phyloP scores from a whole-genome alignment of 2,888 invertebrate genomes.

The Drosophila seclusa region DNA sequence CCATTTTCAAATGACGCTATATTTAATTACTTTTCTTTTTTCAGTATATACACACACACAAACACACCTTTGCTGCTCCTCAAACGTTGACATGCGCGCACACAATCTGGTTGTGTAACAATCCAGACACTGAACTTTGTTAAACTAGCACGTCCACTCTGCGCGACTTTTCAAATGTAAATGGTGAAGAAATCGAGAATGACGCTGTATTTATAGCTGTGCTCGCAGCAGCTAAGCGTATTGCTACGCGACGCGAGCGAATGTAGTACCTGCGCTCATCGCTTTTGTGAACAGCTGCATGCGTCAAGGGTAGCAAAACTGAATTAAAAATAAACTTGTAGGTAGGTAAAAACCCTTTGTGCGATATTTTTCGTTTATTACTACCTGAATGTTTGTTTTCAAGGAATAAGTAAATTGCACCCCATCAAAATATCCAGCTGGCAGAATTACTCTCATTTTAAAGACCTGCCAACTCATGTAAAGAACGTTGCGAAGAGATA shows the following conservation, averaged over 20 bases:
- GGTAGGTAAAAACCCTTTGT: neutral
- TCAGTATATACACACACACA: constrained; percentile 41
- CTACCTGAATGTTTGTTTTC: constrained; percentile 20
- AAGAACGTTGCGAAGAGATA: neutral
- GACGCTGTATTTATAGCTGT: constrained; percentile 44
- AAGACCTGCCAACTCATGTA: constrained; percentile 41
- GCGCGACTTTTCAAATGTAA: constrained; percentile 40
- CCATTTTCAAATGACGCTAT: constrained; percentile 60
- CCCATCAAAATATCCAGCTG: constrained; percentile 13
- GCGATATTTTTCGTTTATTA: neutral
- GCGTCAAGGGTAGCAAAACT: neutral
- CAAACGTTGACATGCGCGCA: constrained; percentile 33
- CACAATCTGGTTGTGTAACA: constrained; percentile 48
- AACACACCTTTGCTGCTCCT: constrained; percentile 56
- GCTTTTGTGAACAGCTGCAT: constrained; percentile 10
- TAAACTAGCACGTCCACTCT: constrained; percentile 17
- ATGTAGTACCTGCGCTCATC: constrained; percentile 35
- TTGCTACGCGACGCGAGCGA: constrained; percentile 36
- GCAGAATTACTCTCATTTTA: constrained; percentile 2
- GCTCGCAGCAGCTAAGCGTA: constrained; percentile 31
- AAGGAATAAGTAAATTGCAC: constrained; percentile 24
- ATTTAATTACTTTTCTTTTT: constrained; percentile 42
- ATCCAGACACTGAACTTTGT: constrained; percentile 37
- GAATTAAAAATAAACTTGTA: neutral
- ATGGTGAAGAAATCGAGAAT: constrained; percentile 30